Evolutionary conservation across 2,888 invertebrate species (phyloP), one percentile per base, ranked within the genome.

Genomic region (Nysson spinosus): DNA sequence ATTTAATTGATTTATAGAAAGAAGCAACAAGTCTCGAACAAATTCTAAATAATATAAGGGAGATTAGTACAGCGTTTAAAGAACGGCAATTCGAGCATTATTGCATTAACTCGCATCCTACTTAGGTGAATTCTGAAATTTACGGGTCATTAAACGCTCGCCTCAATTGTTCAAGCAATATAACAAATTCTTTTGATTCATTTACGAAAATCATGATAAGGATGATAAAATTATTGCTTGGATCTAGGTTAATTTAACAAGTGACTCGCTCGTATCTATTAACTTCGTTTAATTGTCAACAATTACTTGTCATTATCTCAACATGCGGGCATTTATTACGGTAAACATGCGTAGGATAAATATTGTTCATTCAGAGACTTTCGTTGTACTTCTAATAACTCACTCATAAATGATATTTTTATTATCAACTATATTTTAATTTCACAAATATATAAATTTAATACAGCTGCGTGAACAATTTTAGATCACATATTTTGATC

Each of bases 51-150:
- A 49, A 12, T 49, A 52, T 34, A 24, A 34, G 32, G 39, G 51
- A 20, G 26, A 55, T 65, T 49, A 32, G 49, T 44, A 60, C 22
- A 54, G 54, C 47, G 43, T 47, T 73, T 57, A 44, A 60, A 49
- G 35, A 46, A 42, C 52, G 54, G 54, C 54, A 65, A 69, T 69
- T 72, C 65, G 69, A 61, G 60, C 69, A 70, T 78, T 79, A 77
- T 72, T 69, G 50, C 58, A 64, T 79, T 74, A 79, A 75, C 67
- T 57, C 71, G 64, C 74, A 78, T 79, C 78, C 79, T 77, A 64
- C 58, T 74, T 70, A 69, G 49, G 30, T 40, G 62, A 46, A 65
- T 73, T 72, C 68, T 58, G 60, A 76, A 70, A 50, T 35, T 72
- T 47, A 35, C 22, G 19, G 58, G 69, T 69, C 62, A 66, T 77